Evolutionary conservation across 2,797 vertebrate genomes (phyloP).

Genomic region (Diplodus puntazzo): DNA sequence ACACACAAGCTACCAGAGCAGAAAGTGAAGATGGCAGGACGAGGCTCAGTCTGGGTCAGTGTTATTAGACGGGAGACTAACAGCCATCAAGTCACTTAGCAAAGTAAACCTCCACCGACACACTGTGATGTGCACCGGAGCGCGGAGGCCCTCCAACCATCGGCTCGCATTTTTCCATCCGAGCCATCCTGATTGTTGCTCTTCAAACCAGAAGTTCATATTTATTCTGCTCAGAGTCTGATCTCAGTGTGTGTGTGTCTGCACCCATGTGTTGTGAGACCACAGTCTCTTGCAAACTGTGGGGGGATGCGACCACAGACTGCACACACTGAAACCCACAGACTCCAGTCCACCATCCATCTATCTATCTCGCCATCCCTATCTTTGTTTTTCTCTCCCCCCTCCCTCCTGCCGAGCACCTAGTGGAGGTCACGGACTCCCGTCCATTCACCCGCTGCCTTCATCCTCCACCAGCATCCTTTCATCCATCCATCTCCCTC

Average conservation of each 20-base stretch:
- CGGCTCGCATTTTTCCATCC: conserved; percentile 46
- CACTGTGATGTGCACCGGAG: conserved; percentile 28
- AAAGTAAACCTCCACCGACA: conserved; percentile 48
- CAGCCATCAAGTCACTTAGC: conserved; percentile 56
- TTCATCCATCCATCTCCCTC: conserved; percentile 44
- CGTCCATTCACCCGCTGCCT: conserved; percentile 52
- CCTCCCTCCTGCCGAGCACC: conserved; percentile 39
- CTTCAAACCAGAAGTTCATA: conserved; percentile 50
- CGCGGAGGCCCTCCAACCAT: conserved; percentile 24
- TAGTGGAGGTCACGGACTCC: conserved; percentile 44
- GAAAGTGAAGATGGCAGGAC: conserved; percentile 69
- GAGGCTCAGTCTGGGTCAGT: conserved; percentile 60
- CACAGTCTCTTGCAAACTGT: conserved; percentile 69
- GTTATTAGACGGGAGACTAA: conserved; percentile 68
- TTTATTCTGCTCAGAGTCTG: conserved; percentile 38
- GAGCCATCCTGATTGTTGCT: conserved; percentile 31
- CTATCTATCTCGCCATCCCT: conserved; percentile 49
- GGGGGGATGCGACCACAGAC: conserved; percentile 67
- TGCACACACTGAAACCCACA: conserved; percentile 76
- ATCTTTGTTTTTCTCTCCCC: conserved; percentile 48
- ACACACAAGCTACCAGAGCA: conserved; percentile 33
- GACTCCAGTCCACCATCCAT: conserved; percentile 68
- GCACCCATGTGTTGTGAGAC: conserved; percentile 46
- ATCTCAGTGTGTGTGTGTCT: conserved; percentile 43
- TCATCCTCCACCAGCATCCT: conserved; percentile 49